A percentile compares a stretch with the other conserved stretches of the same genome.
Evolutionary conservation across 1,140 invertebrate genomes (phyloP).

Genomic region (Sitophilus oryzae): DNA sequence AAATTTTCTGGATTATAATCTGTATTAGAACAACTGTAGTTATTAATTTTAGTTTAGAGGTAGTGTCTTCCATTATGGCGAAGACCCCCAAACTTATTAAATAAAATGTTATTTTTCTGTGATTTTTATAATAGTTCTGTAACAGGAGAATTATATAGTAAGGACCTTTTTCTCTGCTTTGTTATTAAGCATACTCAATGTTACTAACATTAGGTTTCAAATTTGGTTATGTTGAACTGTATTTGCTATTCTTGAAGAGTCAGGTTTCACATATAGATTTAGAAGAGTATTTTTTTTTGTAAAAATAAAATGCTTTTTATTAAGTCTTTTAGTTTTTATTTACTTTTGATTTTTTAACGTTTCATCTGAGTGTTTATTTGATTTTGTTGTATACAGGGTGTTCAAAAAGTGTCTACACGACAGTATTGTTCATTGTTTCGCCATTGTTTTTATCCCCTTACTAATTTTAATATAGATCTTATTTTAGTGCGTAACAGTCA

Average conservation of each 20-base stretch:
- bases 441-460: too few species aligned
- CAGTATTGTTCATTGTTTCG: too few species aligned
- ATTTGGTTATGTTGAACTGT: not conserved
- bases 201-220: not conserved
- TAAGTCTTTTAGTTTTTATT: not conserved
- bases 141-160: not conserved
- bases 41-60: not conserved
- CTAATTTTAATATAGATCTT: too few species aligned
- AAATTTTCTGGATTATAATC: not conserved
- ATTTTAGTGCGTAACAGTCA: too few species aligned
- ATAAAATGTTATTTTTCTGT: not conserved
- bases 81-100: not conserved
- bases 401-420: too few species aligned
- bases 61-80: not conserved
- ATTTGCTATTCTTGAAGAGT: not conserved
- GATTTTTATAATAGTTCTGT: not conserved
- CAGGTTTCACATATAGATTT: not conserved
- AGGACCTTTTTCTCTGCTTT: not conserved
- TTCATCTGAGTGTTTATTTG: too few species aligned
- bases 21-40: not conserved
- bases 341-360: too few species aligned
- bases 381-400: too few species aligned
- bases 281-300: not conserved
- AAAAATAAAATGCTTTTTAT: not conserved
- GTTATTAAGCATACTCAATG: not conserved